Conservation (phyloP, 2,113 vertebrate genomes). For the Triplophysa tibetana region DNA sequence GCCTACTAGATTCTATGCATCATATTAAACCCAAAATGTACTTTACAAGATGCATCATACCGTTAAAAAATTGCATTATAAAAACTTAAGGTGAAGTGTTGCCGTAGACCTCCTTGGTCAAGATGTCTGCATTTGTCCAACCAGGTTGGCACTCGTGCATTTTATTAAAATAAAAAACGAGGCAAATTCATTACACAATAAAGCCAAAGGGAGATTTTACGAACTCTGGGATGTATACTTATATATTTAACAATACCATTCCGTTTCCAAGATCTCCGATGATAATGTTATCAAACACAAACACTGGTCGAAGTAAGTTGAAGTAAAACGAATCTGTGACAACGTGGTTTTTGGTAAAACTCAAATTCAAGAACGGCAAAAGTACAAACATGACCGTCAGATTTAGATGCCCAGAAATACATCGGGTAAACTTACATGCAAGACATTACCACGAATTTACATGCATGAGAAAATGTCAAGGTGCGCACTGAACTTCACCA, state of each 20-base stretch:
- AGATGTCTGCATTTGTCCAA: constrained; percentile 5
- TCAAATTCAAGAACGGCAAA: constrained; percentile 66
- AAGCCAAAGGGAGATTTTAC: too few relatives aligned
- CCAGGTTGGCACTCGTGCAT: background rate
- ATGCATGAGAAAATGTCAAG: background rate
- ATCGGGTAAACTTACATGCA: background rate
- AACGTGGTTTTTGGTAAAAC: background rate
- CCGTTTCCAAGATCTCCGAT: background rate
- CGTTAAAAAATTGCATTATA: too few relatives aligned
- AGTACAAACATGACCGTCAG: constrained; percentile 55
- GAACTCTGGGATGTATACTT: background rate
- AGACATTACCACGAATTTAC: background rate
- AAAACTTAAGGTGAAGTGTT: too few relatives aligned
- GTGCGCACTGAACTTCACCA: background rate
- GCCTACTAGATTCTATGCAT: background rate
- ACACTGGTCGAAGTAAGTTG: background rate
- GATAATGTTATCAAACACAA: background rate
- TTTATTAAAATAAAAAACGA: background rate
- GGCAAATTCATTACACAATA: too few relatives aligned
- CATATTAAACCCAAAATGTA: background rate
- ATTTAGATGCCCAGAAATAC: background rate
- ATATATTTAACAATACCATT: background rate
- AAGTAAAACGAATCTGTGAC: too few relatives aligned
- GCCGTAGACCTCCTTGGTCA: background rate
- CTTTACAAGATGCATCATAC: background rate